Base-by-base conservation (phyloP, 2,113 vertebrate genomes). In the Echinops telfairi region DNA sequence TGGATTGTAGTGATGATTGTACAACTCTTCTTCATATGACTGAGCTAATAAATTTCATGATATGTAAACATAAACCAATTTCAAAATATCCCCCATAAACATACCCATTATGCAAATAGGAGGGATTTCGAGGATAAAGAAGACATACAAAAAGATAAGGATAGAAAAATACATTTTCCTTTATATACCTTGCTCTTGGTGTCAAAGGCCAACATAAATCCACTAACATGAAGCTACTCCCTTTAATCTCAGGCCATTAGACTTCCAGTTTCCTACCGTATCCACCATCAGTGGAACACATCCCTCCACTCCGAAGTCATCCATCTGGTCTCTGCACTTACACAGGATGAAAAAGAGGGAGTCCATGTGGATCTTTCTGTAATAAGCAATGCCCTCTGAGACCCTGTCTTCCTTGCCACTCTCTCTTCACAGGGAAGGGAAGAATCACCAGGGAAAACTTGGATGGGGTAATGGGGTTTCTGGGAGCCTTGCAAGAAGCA, bases 271-370 rank as follows among this genome's bases (percentile, higher is more conserved):
- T 4, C 47, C 47, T 66, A 19, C 4, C 20, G 3, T 64, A 29
- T 3, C 62, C 31, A 43, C 12, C 58, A 6, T n/a, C 22, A 58
- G 2, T 43, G 11, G 4, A 2, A 29, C 12, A 1, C 8, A 2
- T 91, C 16, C 43, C 25, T 62, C 62, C 62, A 8, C 40, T 40
- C 25, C 8, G 5, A 83, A 84, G 22, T 38, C 7, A 6, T 33
- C 62, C 40, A 0, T 87, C 17, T 60, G 6, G 9, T 40, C 20
- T 58, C 36, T 33, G 38, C 3, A 60, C 25, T n/a, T 64, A 22
- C 0, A 7, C 3, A 29, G 75, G 75, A 27, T 58, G 62, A 17
- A 71, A 83, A 75, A 78, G 47, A 77, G 73, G 53, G n/a, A 64
- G 19, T 0, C 36, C 4, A 6, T 75, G 6, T 15, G 31, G 11